Evolutionary conservation across 2,888 invertebrate species (phyloP), one percentile per base, ranked within the genome.

Genomic region (Eilema griseolum): DNA sequence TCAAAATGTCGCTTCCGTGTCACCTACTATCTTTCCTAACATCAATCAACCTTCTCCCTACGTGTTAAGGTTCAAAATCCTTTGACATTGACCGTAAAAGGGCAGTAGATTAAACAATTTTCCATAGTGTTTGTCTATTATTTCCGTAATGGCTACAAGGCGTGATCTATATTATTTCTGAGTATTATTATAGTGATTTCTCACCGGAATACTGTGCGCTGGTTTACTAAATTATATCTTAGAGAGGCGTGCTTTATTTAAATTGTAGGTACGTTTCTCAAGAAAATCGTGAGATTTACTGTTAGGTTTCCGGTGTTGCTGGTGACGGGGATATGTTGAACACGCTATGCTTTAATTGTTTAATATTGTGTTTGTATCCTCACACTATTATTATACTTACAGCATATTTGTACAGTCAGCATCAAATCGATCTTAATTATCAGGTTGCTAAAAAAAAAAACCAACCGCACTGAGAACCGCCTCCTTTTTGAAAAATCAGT

Each of bases 41-140:
- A 52, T 16, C 4, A 31, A 20, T 31, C 28, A 26, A 62, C 59
- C 61, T 60, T 65, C 66, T 1, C 0, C 0, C n/a, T 4, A 4
- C 0, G 24, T 0, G 0, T 14, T 75, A 81, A 63, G 33, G 59
- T 61, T 23, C 16, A 31, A 11, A 76, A 63, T 72, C 41, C n/a
- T 59, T 66, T 69, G 61, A 10, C 23, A 46, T 16, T 46, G 4
- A 41, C n/a, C n/a, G 7, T 16, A 41, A 4, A 14, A 31, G 31
- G 52, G 37, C 37, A 61, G 10, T 10, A 63, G 37, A 72, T 66
- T 23, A 64, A 46, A 68, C 63, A 71, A 75, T 81, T 79, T 75
- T 57, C 67, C 66, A 73, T 69, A 65, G 57, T 33, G 68, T 63
- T 28, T 65, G 60, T 24, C 66, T 57, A 60, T 74, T 75, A 75